phyloP scores from a whole-genome alignment of 2,888 invertebrate species.

The Platynereis dumerilii region DNA sequence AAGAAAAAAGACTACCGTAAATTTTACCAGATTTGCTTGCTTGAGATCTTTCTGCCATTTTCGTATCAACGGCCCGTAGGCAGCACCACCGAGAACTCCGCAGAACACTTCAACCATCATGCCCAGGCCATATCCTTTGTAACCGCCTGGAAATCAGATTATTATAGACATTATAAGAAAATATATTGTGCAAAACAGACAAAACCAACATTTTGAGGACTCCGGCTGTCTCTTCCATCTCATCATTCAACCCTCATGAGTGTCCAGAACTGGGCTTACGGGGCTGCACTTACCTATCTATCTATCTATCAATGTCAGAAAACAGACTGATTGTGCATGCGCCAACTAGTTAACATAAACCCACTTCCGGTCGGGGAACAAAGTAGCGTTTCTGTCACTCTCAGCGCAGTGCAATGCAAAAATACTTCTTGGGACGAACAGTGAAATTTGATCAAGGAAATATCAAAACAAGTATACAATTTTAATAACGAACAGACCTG shows the following conservation, averaged over 20 bases:
- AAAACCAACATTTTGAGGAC: neutral
- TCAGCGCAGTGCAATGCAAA: too few relatives aligned
- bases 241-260: too few relatives aligned
- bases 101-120: slow-evolving; percentile 87
- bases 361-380: too few relatives aligned
- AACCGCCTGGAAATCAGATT: slow-evolving; percentile 69
- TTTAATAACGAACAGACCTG: neutral
- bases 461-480: neutral
- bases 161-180: neutral
- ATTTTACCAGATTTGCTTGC: slow-evolving; percentile 73
- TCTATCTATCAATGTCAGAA: neutral
- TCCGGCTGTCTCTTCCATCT: neutral
- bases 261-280: too few relatives aligned
- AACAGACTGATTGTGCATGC: too few relatives aligned
- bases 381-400: too few relatives aligned
- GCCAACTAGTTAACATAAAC: too few relatives aligned
- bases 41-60: slow-evolving; percentile 75
- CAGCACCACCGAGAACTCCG: slow-evolving; percentile 76
- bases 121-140: slow-evolving; percentile 87
- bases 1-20: too few relatives aligned
- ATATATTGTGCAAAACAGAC: too few relatives aligned
- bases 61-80: slow-evolving; percentile 80
- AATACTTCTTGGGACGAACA: neutral
- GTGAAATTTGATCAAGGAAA: neutral
- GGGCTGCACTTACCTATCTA: too few relatives aligned